Percentiles rank a stretch among this genome's conserved stretches.
These are phyloP conservation scores for Hirudo medicinalis DNA, from an alignment of 1,140 invertebrate species.

Conservation along the genomic window DNA sequence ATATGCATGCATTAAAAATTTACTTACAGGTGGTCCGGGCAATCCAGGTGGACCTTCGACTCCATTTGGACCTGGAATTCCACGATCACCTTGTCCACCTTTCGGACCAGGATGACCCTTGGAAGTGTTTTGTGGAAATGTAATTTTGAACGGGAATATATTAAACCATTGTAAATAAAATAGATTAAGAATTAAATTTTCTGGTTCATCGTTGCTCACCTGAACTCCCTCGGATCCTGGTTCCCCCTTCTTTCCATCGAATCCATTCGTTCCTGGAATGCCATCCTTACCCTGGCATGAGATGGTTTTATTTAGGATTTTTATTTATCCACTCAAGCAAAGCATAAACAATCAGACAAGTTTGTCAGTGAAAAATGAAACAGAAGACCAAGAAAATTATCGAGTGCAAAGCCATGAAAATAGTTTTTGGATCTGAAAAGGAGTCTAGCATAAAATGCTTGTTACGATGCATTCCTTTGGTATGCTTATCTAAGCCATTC, in stretches of 20 bases:
- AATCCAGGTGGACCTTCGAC: background rate
- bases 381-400: too few relatives aligned
- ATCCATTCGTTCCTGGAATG: background rate
- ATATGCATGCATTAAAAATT: too few relatives aligned
- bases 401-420: too few relatives aligned
- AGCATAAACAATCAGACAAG: too few relatives aligned
- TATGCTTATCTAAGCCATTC: too few relatives aligned
- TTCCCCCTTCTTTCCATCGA: constrained; percentile 7
- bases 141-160: background rate
- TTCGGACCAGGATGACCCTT: background rate
- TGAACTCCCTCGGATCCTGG: background rate
- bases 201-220: background rate
- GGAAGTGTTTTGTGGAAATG: background rate
- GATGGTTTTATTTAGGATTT: too few relatives aligned
- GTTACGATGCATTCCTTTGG: too few relatives aligned
- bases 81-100: constrained; percentile 1
- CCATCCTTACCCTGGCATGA: background rate
- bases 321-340: too few relatives aligned
- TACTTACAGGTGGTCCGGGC: background rate
- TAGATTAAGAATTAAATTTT: background rate
- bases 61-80: background rate
- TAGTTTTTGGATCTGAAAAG: too few relatives aligned
- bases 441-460: too few relatives aligned
- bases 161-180: background rate
- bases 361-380: too few relatives aligned